Evolutionary conservation across 2,113 vertebrate species (phyloP).

Genomic region (Labrus mixtus): DNA sequence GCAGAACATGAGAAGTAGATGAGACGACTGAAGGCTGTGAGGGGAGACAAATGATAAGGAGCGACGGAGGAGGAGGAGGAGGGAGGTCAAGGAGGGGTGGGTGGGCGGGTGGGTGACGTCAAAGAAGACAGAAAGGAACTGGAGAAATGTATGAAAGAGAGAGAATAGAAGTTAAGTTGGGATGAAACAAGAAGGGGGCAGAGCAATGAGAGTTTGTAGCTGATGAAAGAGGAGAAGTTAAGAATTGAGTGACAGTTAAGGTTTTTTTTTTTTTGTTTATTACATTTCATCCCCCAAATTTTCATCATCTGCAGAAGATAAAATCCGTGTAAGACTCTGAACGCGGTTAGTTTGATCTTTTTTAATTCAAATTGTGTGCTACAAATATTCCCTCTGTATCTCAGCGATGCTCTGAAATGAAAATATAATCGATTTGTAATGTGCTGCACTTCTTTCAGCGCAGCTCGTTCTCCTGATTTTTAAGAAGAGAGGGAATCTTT

Average conservation of each 20-base stretch:
- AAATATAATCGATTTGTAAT: background rate
- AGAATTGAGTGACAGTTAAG: background rate
- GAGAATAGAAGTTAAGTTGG: background rate
- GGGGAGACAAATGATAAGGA: background rate
- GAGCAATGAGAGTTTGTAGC: background rate
- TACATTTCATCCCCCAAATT: constrained; percentile 19
- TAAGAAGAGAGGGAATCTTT: background rate
- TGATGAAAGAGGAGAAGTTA: constrained; percentile 19
- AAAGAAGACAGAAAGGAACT: background rate
- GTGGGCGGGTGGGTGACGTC: background rate
- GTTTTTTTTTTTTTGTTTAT: constrained; percentile 6
- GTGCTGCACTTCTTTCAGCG: background rate
- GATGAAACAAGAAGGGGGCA: background rate
- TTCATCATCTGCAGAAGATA: constrained; percentile 34
- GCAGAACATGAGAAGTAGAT: background rate
- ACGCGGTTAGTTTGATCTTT: constrained; percentile 3
- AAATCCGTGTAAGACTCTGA: background rate
- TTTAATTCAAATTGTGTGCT: background rate
- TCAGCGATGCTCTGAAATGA: too few species aligned
- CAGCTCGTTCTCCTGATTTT: background rate
- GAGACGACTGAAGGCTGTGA: background rate
- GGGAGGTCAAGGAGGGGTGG: background rate
- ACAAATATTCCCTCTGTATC: background rate
- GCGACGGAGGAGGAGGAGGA: background rate
- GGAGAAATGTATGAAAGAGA: background rate